A percentile compares a stretch with the other conserved stretches of the same genome.
Conservation (phyloP, 1,140 invertebrate genomes). For the Zaprionus vittiger region DNA sequence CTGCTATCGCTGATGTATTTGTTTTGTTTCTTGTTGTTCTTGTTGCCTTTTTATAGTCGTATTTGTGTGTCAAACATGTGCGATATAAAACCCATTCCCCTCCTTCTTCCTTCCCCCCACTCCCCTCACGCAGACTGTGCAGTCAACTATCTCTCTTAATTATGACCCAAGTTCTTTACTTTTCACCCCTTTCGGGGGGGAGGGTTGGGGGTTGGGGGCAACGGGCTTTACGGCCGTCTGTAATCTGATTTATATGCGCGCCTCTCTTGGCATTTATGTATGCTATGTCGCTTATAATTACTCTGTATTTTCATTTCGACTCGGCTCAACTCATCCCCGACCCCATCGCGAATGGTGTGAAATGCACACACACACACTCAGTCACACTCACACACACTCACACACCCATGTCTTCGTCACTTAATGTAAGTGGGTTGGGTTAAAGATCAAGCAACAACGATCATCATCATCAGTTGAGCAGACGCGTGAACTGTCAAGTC, state of each 20-base stretch:
- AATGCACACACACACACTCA: not conserved
- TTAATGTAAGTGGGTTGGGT: constrained; percentile 52
- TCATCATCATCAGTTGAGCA: constrained; percentile 7
- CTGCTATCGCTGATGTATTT: constrained; percentile 6
- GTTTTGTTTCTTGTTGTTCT: not conserved
- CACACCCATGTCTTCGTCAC: not conserved
- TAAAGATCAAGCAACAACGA: constrained; percentile 37
- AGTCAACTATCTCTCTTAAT: constrained; percentile 44
- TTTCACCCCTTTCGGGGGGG: not conserved
- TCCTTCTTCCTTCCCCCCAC: not conserved
- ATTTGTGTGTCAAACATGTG: constrained; percentile 47
- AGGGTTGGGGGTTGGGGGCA: not conserved
- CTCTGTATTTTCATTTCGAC: constrained; percentile 58
- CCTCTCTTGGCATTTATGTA: constrained; percentile 71
- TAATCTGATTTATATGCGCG: constrained; percentile 70
- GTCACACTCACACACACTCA: not conserved
- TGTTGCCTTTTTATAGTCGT: constrained; percentile 6
- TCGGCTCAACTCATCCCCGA: not conserved
- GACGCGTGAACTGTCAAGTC: constrained; percentile 13
- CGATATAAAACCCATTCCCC: constrained; percentile 9
- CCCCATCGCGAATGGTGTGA: constrained; percentile 27
- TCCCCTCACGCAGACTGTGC: not conserved
- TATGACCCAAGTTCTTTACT: constrained; percentile 36
- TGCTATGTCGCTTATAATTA: constrained; percentile 69
- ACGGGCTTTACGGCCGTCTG: not conserved